These are phyloP conservation scores for Idaea aversata DNA, from an alignment of 2,888 invertebrate species.

Conservation along the genomic window DNA sequence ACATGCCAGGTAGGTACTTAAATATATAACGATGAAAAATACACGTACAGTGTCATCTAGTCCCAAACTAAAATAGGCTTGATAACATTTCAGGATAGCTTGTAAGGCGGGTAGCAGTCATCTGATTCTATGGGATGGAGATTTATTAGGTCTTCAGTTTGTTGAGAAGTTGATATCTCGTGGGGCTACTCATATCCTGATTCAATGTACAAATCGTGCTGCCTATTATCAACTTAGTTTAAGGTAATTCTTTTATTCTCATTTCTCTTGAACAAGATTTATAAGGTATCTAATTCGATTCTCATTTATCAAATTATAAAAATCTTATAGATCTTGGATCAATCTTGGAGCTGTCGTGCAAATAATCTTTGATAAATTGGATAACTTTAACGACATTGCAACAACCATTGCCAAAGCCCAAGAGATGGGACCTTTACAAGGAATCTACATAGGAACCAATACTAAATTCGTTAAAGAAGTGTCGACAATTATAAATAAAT, in stretches of 20 bases:
- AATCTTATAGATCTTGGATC: conserved; percentile 3
- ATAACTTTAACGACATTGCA: neutral
- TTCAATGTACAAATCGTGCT: conserved; percentile 20
- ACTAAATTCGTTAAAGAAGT: conserved; percentile 10
- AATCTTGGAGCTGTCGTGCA: conserved; percentile 2
- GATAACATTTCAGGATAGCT: conserved; percentile 26
- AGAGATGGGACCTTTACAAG: conserved; percentile 1
- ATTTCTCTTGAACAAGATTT: neutral
- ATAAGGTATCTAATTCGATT: neutral
- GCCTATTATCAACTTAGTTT: conserved; percentile 4
- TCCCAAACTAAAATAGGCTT: neutral
- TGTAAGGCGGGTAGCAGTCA: conserved; percentile 30
- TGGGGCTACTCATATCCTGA: conserved; percentile 39
- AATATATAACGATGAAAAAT: neutral
- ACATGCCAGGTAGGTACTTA: conserved; percentile 32
- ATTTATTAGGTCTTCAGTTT: conserved; percentile 36
- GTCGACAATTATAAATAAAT: neutral
- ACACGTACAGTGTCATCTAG: neutral
- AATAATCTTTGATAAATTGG: neutral
- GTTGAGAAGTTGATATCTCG: conserved; percentile 37
- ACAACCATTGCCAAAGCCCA: neutral
- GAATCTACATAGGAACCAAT: conserved; percentile 19
- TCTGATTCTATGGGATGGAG: conserved; percentile 39
- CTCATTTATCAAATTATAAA: neutral
- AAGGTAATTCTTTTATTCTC: conserved; percentile 9